These are phyloP conservation scores for Magallana nippona DNA, from an alignment of 2,888 invertebrate genomes.

Conservation along the genomic window DNA sequence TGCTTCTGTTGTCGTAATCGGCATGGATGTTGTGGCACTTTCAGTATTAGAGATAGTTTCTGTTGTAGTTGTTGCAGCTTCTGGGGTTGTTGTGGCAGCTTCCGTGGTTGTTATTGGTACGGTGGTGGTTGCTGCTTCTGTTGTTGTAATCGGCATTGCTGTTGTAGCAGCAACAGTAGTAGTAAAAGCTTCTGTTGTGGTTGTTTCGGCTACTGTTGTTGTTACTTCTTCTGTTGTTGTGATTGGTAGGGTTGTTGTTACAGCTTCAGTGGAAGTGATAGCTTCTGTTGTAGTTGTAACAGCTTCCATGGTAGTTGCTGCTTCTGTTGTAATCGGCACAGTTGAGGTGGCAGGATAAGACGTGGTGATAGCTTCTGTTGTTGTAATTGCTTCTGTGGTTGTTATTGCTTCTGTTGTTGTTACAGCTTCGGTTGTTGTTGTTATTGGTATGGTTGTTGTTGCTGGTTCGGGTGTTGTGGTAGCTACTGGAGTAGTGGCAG, in stretches of 20 bases:
- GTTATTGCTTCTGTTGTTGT: not conserved
- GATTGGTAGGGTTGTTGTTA: not conserved
- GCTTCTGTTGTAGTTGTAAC: not conserved
- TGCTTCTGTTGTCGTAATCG: constrained; percentile 6
- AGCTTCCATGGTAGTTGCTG: not conserved
- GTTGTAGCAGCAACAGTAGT: constrained; percentile 4
- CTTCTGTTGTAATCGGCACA: not conserved
- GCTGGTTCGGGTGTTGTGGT: no score
- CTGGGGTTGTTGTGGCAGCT: not conserved
- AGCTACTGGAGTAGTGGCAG: no score
- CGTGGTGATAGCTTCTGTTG: not conserved
- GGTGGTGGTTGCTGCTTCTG: not conserved
- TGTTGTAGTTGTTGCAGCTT: not conserved
- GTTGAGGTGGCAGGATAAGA: not conserved
- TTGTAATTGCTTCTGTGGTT: not conserved
- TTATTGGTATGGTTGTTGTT: no score
- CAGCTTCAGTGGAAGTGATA: not conserved
- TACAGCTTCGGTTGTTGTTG: not conserved
- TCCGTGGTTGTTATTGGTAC: not conserved
- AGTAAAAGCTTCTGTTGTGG: not conserved
- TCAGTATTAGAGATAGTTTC: not conserved
- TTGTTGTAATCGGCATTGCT: not conserved
- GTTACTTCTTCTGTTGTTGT: constrained; percentile 16
- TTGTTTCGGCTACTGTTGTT: not conserved
- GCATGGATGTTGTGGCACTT: no score